Conservation (phyloP, 2,113 vertebrate species). For the Aythya baeri region DNA sequence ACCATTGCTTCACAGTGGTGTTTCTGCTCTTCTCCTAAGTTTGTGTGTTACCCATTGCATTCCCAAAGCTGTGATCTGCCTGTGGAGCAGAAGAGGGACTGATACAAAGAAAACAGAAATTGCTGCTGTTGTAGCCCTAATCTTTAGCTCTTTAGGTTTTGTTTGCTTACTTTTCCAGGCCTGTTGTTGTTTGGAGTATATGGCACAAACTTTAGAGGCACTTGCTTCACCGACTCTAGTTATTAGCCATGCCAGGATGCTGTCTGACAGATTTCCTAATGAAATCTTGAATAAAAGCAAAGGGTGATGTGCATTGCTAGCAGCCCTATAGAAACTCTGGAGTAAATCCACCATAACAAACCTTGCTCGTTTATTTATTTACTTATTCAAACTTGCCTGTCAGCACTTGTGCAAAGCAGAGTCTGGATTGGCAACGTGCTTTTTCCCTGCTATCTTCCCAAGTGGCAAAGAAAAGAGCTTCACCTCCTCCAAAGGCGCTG, state of each 20-base stretch:
- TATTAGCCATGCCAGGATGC: not conserved
- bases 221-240: not conserved
- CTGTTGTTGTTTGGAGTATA: not conserved
- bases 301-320: fast-evolving
- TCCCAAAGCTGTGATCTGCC: not conserved
- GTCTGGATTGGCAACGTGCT: not conserved
- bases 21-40: not conserved
- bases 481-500: fast-evolving
- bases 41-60: not conserved
- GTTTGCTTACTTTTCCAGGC: not conserved
- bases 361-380: not conserved
- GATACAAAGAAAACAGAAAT: not conserved
- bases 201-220: not conserved
- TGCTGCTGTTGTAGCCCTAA: not conserved
- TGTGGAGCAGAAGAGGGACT: not conserved
- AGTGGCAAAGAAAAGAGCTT: not conserved
- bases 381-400: not conserved
- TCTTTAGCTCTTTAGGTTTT: not conserved
- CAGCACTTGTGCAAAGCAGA: not conserved
- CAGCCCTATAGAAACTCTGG: not conserved
- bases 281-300: not conserved
- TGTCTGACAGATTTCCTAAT: not conserved
- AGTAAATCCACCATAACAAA: not conserved
- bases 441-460: not conserved
- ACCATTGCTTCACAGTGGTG: not conserved